Evolutionary conservation across 2,888 invertebrate species (phyloP), one percentile per base, ranked within the genome.

Genomic region (Seira sanloemensis): DNA sequence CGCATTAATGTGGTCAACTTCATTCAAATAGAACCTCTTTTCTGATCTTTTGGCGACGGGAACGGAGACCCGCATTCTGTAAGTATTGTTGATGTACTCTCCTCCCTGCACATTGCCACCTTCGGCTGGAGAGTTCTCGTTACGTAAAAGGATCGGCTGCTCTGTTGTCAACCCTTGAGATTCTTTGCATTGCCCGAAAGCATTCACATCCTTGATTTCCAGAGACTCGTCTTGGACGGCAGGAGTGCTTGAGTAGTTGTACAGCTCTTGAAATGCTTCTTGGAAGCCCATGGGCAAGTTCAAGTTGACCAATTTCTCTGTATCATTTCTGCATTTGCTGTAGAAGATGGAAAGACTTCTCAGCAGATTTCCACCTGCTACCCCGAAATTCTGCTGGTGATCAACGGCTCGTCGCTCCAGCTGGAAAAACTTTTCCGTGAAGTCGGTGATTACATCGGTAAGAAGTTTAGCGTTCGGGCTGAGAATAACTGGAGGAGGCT

Each of bases 221-320:
- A 81, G 58, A 21, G 69, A 68, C 0, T 76, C 81, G 62, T 81
- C 81, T 1, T 81, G 75, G 2, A 76, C 71, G 46, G 65, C 75
- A 0, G 81, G 65, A n/a, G 69, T 76, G 16, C 81, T 81, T 1
- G 81, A 81, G 46, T 81, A 81, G 21, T 81, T 80, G 73, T 84
- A 83, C 54, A 88, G 50, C 75, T 88, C 88, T 23, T 67, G 50
- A 37, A 88, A 69, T 24, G 86, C 81, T 54, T 86, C 85, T 73
- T 85, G 75, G 78, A 86, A 87, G 62, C 86, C 85, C 75, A 86
- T 76, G 2, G 88, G 88, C 67, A 88, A 86, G 58, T 88, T 88
- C 18, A 88, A 62, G 78, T 88, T 88, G 46, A 83, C 79, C 77
- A 88, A 85, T 74, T 86, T 86, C 26, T 84, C 88, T 19, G 80